Evolutionary conservation across 2,888 invertebrate species (phyloP), one percentile per base, ranked within the genome.

Genomic region (Cantharis nigra): DNA sequence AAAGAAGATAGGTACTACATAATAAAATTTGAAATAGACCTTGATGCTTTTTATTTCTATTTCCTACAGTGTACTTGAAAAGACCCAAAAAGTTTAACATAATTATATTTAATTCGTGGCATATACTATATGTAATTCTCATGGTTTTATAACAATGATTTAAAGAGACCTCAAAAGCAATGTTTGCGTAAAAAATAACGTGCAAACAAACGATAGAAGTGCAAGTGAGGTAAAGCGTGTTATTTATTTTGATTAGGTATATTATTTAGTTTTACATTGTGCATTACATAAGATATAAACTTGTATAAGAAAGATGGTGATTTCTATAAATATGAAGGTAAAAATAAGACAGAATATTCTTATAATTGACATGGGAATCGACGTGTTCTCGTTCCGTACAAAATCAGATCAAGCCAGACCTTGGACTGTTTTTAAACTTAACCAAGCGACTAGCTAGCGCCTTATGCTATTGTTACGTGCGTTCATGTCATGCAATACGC

Each of bases 301-400:
- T 81, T 75, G 82, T 80, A 80, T 73, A 80, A 83, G 78, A 82
- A 80, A 82, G 81, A 81, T 72, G 76, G 78, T 76, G 72, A 79
- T 78, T 81, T 79, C 79, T 82, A 78, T 80, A 82, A 81, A 78
- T 76, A 71, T 72, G 63, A 77, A 77, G 72, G 74, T 67, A 71
- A 78, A 71, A 33, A 79, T 77, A 79, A 78, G 78, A 76, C 71
- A 73, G 71, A 70, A 70, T 76, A 69, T 81, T 81, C 78, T 78
- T 80, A 80, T 86, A 86, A 86, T 86, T 86, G 85, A 85, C 86
- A 86, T 86, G 87, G 86, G 87, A 87, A 86, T 85, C 83, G 81
- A 79, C 78, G 82, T 83, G 85, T 86, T 85, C 86, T 84, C 85
- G 84, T 86, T 86, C 84, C 84, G 84, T 81, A 82, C 81, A 80